Evolutionary conservation across 2,113 vertebrate genomes (phyloP).

Genomic region (Herpailurus yagouaroundi): DNA sequence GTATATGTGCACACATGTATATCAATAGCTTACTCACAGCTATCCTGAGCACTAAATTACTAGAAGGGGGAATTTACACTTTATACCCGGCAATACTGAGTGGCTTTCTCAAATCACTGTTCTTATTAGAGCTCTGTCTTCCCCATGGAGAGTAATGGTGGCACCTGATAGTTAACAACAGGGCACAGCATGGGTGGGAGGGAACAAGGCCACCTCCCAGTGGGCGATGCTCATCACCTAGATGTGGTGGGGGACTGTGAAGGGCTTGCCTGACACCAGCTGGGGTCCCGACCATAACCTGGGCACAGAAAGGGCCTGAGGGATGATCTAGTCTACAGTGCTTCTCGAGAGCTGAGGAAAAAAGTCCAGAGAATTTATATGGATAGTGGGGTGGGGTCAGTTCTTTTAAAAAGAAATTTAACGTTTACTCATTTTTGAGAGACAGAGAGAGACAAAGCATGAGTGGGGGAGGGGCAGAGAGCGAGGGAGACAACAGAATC

Average conservation of each 20-base stretch:
- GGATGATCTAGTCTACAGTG: too few species aligned
- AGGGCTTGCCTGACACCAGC: too few species aligned
- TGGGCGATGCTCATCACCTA: neutral
- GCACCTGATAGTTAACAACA: neutral
- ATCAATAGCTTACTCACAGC: neutral
- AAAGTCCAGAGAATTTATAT: neutral
- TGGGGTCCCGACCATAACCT: neutral
- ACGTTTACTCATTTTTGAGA: too few species aligned
- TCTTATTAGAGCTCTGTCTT: neutral
- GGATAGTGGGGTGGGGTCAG: neutral
- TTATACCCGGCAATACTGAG: neutral
- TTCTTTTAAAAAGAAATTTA: too few species aligned
- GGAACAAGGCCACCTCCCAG: neutral
- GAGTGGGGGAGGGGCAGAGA: too few species aligned
- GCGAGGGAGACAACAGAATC: too few species aligned
- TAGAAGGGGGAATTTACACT: neutral
- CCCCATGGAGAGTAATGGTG: neutral
- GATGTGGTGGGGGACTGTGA: accelerated
- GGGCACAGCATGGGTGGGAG: neutral
- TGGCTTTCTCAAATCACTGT: too few species aligned
- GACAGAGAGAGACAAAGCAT: too few species aligned
- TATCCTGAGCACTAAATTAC: neutral
- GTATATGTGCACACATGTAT: neutral
- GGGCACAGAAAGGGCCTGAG: neutral
- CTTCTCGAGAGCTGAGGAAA: neutral